phyloP scores from a whole-genome alignment of 1,140 invertebrate species.

The Pseudachorutes palmiensis region DNA sequence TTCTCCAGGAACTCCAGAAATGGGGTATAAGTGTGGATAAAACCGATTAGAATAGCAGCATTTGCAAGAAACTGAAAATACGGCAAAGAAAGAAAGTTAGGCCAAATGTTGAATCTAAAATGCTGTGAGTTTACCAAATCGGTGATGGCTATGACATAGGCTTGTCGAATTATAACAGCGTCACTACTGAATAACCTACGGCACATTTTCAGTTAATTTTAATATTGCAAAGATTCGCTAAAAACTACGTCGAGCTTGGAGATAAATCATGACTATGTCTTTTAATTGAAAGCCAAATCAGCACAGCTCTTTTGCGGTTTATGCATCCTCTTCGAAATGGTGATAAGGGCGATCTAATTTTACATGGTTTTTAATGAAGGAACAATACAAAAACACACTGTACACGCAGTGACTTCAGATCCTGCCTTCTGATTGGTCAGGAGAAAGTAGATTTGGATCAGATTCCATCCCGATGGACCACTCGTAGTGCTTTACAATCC shows the following conservation, averaged over 20 bases:
- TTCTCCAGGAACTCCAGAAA: neutral
- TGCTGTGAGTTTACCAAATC: neutral
- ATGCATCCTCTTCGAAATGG: neutral
- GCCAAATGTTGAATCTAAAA: neutral
- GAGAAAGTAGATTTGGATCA: too few relatives aligned
- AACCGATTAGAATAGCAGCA: neutral
- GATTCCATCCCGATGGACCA: too few relatives aligned
- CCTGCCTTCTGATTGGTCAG: too few relatives aligned
- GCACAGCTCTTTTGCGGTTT: neutral
- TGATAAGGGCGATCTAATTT: neutral
- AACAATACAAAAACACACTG: too few relatives aligned
- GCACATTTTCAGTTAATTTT: neutral
- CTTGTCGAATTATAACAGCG: neutral
- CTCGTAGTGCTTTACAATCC: neutral
- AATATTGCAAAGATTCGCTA: neutral
- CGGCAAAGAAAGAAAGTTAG: neutral
- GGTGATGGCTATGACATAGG: neutral
- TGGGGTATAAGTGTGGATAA: neutral
- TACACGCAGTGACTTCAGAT: too few relatives aligned
- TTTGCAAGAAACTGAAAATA: neutral
- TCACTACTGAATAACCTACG: neutral
- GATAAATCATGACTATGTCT: too few relatives aligned
- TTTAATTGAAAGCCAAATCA: neutral
- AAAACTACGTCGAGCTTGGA: neutral
- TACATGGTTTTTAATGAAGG: too few relatives aligned